Conservation (phyloP, 2,797 vertebrate genomes). For the Mormyrus hasselquistii region DNA sequence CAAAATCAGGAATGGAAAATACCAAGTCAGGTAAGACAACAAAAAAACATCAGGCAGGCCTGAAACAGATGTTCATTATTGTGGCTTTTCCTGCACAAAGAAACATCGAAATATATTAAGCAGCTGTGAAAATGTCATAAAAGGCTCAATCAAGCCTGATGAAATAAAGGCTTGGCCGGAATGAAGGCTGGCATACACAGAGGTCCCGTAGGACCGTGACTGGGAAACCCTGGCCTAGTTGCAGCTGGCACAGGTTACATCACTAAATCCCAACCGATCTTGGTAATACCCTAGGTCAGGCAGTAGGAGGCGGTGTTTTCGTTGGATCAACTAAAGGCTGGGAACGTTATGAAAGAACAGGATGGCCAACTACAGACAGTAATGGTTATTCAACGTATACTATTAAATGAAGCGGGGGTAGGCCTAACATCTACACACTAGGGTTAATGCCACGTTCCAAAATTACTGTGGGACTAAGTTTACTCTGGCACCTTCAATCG, state of each 20-base stretch:
- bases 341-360: not conserved
- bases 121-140: not conserved
- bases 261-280: not conserved
- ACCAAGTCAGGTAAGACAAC: not conserved
- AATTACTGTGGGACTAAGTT: not conserved
- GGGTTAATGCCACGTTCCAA: not conserved
- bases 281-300: not conserved
- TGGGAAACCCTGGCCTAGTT: not conserved
- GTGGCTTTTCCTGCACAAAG: not conserved
- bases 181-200: not conserved
- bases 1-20: not conserved
- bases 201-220: not conserved
- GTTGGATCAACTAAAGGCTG: not conserved
- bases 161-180: not conserved
- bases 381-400: not conserved
- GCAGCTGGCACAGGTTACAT: not conserved
- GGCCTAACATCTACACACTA: not conserved
- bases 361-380: not conserved
- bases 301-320: constrained; percentile 3
- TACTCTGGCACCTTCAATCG: not conserved
- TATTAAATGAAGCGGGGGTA: not conserved
- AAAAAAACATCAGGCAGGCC: not conserved
- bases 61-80: not conserved
- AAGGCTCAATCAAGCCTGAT: not conserved
- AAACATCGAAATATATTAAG: not conserved